Percentiles rank a stretch among this genome's conserved stretches.
Evolutionary conservation across 2,888 invertebrate genomes (phyloP).

Genomic region (Polylopha cassiicola): DNA sequence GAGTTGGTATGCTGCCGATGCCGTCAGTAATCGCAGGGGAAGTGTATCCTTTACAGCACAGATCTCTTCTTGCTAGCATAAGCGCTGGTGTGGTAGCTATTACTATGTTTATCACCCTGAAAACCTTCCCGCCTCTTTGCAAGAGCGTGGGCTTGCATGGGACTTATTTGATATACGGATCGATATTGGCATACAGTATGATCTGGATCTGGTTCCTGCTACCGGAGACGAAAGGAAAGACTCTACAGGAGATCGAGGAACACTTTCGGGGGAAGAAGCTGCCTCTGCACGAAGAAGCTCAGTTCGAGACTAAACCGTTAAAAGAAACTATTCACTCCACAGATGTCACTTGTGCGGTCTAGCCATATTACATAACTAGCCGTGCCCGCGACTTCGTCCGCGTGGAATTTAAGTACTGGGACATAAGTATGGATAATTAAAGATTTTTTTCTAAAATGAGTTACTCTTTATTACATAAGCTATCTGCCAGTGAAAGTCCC

Average conservation of each 20-base stretch:
- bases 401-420: no score
- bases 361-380: no score
- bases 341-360: no score
- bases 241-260: conserved; percentile 74
- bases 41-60: conserved; percentile 69
- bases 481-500: no score
- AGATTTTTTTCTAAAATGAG: no score
- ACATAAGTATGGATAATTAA: no score
- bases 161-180: conserved; percentile 69
- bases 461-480: no score
- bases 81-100: conserved; percentile 67
- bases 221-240: conserved; percentile 77
- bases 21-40: conserved; percentile 80
- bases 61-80: conserved; percentile 73
- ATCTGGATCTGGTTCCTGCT: conserved; percentile 61
- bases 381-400: no score
- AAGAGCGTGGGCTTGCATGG: conserved; percentile 52
- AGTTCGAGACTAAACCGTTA: no score
- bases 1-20: conserved; percentile 69
- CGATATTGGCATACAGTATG: conserved; percentile 60
- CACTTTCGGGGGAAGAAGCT: conserved; percentile 34
- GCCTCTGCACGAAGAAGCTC: no score
- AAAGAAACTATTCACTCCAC: no score
- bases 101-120: conserved; percentile 74
- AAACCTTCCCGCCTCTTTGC: conserved; percentile 68